Base-by-base conservation (phyloP, 2,113 vertebrate species). In the Paradoxurus hermaphroditus region DNA sequence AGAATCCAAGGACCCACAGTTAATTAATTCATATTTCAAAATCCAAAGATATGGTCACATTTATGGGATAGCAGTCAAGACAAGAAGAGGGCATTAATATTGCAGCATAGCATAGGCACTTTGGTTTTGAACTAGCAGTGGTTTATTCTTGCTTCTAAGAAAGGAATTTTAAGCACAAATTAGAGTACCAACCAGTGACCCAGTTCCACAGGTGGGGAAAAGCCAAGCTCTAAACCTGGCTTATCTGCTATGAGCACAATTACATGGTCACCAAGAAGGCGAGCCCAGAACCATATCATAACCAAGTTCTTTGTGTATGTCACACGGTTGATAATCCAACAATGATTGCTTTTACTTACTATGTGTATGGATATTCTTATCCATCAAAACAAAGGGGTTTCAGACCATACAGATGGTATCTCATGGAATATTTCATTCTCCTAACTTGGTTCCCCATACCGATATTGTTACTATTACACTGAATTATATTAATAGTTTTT, bases 11-110 rank as follows among this genome's bases (percentile, higher is more conserved):
- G 34, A 86, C 6, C 23, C 2, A 12, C 16, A 65, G 36, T 72
- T 92, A 75, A 39, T 91, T 86, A 78, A 73, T 62, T 90, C 27
- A 77, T 12, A 7, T 75, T 88, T 96, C 29, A 77, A 84, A 96
- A 70, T 73, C 86, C 49, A 95, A 81, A 84, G 21, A 39, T 11
- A 2, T 49, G 63, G 5, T 73, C 46, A 75, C 53, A 62, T 53
- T 14, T 67, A 53, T 68, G 51, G 34, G 31, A 4, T 29, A 92
- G 6, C n/a, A 83, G 21, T 39, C 12, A 68, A 85, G 36, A 5
- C 51, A 62, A 41, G 29, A 49, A 91, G 59, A 91, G 15, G 1
- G 1, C 8, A 62, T 41, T 84, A 46, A 46, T 75, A 25, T 29
- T 53, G 11, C 16, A 83, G 31, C 25, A 36, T 4, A 62, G 12